These are phyloP conservation scores for Hassar affinis DNA, from an alignment of 2,113 vertebrate genomes.

Conservation along the genomic window DNA sequence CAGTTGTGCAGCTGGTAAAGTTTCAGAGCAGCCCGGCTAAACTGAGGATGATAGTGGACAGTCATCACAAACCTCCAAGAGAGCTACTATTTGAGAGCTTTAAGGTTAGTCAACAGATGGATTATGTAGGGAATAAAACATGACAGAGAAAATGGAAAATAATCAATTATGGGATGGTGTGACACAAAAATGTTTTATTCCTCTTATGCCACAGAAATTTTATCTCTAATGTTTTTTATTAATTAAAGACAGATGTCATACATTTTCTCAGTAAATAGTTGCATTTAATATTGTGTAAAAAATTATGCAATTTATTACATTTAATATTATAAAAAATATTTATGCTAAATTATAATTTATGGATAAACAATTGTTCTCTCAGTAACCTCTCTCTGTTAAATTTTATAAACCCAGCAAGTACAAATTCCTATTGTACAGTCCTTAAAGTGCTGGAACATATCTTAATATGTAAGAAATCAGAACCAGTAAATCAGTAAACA, in stretches of 20 bases:
- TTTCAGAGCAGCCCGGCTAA: conserved; percentile 77
- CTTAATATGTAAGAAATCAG: not conserved
- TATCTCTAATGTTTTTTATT: not conserved
- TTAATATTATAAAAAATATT: no score
- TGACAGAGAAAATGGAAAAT: not conserved
- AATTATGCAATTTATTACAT: no score
- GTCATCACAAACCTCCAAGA: conserved; percentile 72
- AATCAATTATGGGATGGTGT: not conserved
- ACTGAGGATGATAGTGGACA: conserved; percentile 75
- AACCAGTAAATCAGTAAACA: not conserved
- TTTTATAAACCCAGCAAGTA: not conserved
- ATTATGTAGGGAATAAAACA: not conserved
- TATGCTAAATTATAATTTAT: not conserved
- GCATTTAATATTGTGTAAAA: not conserved
- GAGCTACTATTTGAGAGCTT: conserved; percentile 79
- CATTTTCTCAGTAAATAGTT: not conserved
- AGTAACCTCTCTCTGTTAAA: not conserved
- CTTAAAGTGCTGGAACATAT: not conserved
- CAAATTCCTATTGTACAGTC: not conserved
- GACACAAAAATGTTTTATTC: not conserved
- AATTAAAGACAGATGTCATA: not conserved
- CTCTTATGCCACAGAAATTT: not conserved
- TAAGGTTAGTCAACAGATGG: conserved; percentile 60
- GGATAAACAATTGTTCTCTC: not conserved
- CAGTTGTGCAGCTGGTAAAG: conserved; percentile 85